Conservation (phyloP, 2,888 invertebrate genomes). For the Nomada flava region DNA sequence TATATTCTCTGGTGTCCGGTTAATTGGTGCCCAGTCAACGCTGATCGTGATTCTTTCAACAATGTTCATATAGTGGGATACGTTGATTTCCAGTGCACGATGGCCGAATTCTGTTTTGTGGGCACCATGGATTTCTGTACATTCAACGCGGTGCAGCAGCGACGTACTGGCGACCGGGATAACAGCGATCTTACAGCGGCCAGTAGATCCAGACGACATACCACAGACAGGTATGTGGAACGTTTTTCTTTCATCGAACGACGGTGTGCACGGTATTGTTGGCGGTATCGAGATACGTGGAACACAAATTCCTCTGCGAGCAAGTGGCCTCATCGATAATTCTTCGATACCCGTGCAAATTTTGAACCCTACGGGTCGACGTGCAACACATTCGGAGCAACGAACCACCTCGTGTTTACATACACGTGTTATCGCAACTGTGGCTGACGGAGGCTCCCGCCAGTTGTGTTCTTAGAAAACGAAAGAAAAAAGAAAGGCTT, state of each 20-base stretch:
- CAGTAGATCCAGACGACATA: slow-evolving; percentile 28
- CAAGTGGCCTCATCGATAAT: slow-evolving; percentile 9
- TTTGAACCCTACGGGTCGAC: slow-evolving; percentile 5
- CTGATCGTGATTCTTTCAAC: slow-evolving; percentile 37
- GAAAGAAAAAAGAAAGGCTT: not conserved
- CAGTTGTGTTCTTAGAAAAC: not conserved
- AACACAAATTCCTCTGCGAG: slow-evolving; percentile 4
- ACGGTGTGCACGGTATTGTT: not conserved
- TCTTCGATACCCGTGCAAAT: not conserved
- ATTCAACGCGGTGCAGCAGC: slow-evolving; percentile 29
- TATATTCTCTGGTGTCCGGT: slow-evolving; percentile 14
- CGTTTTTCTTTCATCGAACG: not conserved
- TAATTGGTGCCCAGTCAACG: slow-evolving; percentile 8
- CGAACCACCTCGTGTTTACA: slow-evolving; percentile 30
- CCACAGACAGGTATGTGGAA: slow-evolving; percentile 39
- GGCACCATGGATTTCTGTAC: slow-evolving; percentile 63
- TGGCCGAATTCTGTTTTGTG: slow-evolving; percentile 52
- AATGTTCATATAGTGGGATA: slow-evolving; percentile 55
- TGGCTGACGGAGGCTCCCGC: not conserved
- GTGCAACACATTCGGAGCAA: slow-evolving; percentile 27
- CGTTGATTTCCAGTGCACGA: slow-evolving; percentile 53
- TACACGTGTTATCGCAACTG: slow-evolving; percentile 47
- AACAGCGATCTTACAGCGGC: slow-evolving; percentile 9
- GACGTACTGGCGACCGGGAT: slow-evolving; percentile 25
- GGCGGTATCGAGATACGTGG: not conserved